A percentile compares a stretch with the other conserved stretches of the same genome.
Evolutionary conservation across 2,888 invertebrate species (phyloP).

Genomic region (Drosophila recens): DNA sequence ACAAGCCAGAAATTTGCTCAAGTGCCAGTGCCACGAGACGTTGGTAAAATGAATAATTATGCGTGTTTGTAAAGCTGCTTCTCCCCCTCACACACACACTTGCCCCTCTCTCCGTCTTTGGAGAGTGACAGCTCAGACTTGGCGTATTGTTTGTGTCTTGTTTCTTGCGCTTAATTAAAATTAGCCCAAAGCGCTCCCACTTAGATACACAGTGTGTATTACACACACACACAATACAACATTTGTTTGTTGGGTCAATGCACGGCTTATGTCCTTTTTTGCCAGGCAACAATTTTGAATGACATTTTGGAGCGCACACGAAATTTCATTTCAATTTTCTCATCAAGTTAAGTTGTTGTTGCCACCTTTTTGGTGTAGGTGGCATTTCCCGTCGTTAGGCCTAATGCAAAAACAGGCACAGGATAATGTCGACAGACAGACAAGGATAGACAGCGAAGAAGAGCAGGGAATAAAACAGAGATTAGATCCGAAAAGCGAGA

Average conservation of each 20-base stretch:
- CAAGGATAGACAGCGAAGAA: conserved; percentile 4
- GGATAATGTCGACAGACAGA: conserved; percentile 56
- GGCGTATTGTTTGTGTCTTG: conserved; percentile 30
- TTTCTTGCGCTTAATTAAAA: conserved; percentile 55
- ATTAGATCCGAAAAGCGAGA: conserved; percentile 35
- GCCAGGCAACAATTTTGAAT: conserved; percentile 44
- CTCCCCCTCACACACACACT: not conserved
- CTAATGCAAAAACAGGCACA: conserved; percentile 27
- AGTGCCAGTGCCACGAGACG: conserved; percentile 59
- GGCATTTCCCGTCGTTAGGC: conserved; percentile 57
- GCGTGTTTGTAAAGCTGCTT: conserved; percentile 27
- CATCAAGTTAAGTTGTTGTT: conserved; percentile 56
- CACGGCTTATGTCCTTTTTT: conserved; percentile 54
- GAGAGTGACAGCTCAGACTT: conserved; percentile 25
- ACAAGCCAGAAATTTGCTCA: conserved; percentile 57
- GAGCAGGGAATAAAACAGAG: conserved; percentile 8
- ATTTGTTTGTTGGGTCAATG: conserved; percentile 51
- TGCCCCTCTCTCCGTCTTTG: not conserved
- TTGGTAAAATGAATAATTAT: conserved; percentile 72
- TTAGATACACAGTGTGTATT: conserved; percentile 4
- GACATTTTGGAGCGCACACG: conserved; percentile 48
- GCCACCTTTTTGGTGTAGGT: conserved; percentile 7
- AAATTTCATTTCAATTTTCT: conserved; percentile 70
- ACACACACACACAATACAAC: conserved; percentile 9
- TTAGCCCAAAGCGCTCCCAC: conserved; percentile 50